Evolutionary conservation across 2,888 invertebrate genomes (phyloP).

Genomic region (Mythimna albipuncta): DNA sequence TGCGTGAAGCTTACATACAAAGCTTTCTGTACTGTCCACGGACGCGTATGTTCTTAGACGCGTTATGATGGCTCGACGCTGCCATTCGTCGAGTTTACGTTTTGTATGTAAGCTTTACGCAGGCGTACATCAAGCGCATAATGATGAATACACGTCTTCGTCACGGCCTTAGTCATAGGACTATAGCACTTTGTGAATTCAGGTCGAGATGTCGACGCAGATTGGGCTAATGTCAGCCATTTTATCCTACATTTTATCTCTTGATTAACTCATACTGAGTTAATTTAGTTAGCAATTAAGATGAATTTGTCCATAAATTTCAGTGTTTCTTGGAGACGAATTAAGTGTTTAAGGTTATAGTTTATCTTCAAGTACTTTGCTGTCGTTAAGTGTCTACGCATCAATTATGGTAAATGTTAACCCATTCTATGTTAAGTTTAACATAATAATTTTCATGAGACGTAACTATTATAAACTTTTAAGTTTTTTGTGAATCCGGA

Average conservation of each 20-base stretch:
- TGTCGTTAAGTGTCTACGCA: slow-evolving; percentile 6
- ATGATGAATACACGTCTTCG: too few relatives aligned
- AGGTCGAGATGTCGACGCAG: slow-evolving; percentile 40
- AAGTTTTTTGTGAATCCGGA: not conserved
- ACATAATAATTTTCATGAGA: not conserved
- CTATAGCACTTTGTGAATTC: slow-evolving; percentile 35
- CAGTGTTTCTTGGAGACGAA: slow-evolving; percentile 39
- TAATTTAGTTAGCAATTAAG: slow-evolving; percentile 36
- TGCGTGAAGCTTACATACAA: too few relatives aligned
- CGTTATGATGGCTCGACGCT: too few relatives aligned
- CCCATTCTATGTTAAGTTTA: not conserved
- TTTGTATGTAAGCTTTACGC: too few relatives aligned
- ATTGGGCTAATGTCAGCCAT: slow-evolving; percentile 49
- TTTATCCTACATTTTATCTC: slow-evolving; percentile 35
- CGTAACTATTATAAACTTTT: not conserved
- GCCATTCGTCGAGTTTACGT: too few relatives aligned
- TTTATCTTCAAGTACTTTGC: slow-evolving; percentile 6
- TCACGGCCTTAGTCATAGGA: slow-evolving; percentile 21
- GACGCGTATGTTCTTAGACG: too few relatives aligned
- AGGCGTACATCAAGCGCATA: too few relatives aligned
- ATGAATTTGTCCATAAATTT: slow-evolving; percentile 18
- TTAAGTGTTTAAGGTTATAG: slow-evolving; percentile 31
- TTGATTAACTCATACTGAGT: slow-evolving; percentile 34
- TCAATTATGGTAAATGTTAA: not conserved
- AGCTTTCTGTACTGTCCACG: too few relatives aligned